Percentiles rank a stretch among this genome's conserved stretches.
Evolutionary conservation across 2,113 vertebrate species (phyloP).

Genomic region (Neoarius graeffei): DNA sequence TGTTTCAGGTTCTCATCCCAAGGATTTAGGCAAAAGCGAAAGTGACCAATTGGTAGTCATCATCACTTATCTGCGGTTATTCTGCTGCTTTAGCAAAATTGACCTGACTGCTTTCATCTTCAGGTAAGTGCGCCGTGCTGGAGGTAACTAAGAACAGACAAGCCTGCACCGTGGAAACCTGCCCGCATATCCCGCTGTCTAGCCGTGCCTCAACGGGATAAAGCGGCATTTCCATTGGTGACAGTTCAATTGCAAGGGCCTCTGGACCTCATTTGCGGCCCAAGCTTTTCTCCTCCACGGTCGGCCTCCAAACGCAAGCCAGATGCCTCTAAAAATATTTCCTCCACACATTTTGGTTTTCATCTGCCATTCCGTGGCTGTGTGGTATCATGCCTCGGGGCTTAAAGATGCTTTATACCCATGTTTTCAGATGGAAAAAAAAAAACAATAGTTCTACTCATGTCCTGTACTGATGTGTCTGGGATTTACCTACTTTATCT

Average conservation of each 20-base stretch:
- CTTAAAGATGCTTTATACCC: conserved; percentile 79
- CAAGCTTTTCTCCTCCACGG: conserved; percentile 75
- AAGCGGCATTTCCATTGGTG: conserved; percentile 79
- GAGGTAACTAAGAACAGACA: conserved; percentile 74
- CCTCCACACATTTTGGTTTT: conserved; percentile 71
- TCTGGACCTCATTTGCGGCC: conserved; percentile 89
- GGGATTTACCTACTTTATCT: conserved; percentile 75
- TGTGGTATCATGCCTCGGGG: conserved; percentile 71
- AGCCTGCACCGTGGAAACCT: conserved; percentile 67
- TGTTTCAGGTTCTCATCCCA: conserved; percentile 51
- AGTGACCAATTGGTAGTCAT: conserved; percentile 72
- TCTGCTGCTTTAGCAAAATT: conserved; percentile 71
- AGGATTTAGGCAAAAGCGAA: conserved; percentile 49
- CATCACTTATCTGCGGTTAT: conserved; percentile 71
- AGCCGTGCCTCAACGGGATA: conserved; percentile 71
- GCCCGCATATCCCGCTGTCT: conserved; percentile 62
- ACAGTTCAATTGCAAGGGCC: conserved; percentile 84
- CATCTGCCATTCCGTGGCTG: conserved; percentile 74
- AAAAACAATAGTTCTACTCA: conserved; percentile 68
- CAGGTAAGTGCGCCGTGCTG: conserved; percentile 69
- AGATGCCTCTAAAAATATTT: conserved; percentile 79
- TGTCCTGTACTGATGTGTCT: conserved; percentile 75
- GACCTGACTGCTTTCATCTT: conserved; percentile 81
- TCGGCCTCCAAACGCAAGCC: conserved; percentile 83
- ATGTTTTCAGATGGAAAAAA: conserved; percentile 71